Evolutionary conservation across 1,140 invertebrate species (phyloP).

Genomic region (Sycophila sp.): DNA sequence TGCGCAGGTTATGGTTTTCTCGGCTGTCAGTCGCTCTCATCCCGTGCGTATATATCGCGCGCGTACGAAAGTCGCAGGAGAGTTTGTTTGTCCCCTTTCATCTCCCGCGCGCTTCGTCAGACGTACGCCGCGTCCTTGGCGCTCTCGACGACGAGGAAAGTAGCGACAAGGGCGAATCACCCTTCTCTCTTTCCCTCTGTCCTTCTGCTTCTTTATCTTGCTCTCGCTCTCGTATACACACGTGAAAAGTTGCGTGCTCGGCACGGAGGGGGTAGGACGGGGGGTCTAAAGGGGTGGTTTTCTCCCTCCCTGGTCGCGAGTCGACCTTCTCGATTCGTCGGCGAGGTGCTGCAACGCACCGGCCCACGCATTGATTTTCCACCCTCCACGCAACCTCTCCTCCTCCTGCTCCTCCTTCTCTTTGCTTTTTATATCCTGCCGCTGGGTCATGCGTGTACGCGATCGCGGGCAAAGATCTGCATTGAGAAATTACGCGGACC

Average conservation of each 20-base stretch:
- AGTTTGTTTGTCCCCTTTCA: constrained; percentile 16
- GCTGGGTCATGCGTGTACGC: neutral
- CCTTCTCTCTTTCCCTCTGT: neutral
- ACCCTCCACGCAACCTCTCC: constrained; percentile 36
- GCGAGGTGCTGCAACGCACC: constrained; percentile 8
- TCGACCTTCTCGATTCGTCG: constrained; percentile 13
- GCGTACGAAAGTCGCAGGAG: neutral
- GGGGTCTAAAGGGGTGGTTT: neutral
- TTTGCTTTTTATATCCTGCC: constrained; percentile 3
- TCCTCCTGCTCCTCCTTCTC: constrained; percentile 4
- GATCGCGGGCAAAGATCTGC: no score
- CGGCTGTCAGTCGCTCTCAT: constrained; percentile 20
- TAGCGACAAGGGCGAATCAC: constrained; percentile 8
- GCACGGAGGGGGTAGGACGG: neutral
- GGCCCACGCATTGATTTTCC: constrained; percentile 59
- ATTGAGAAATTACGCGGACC: no score
- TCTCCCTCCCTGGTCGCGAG: no score
- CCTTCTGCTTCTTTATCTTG: neutral
- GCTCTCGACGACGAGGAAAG: constrained; percentile 17
- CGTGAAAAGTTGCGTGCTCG: no score
- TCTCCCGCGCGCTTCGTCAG: no score
- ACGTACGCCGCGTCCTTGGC: no score
- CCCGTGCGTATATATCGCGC: neutral
- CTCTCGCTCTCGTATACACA: neutral
- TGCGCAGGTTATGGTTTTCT: constrained; percentile 58